These are phyloP conservation scores for Scaptomyza graminum DNA, from an alignment of 1,140 invertebrate species.

Conservation along the genomic window DNA sequence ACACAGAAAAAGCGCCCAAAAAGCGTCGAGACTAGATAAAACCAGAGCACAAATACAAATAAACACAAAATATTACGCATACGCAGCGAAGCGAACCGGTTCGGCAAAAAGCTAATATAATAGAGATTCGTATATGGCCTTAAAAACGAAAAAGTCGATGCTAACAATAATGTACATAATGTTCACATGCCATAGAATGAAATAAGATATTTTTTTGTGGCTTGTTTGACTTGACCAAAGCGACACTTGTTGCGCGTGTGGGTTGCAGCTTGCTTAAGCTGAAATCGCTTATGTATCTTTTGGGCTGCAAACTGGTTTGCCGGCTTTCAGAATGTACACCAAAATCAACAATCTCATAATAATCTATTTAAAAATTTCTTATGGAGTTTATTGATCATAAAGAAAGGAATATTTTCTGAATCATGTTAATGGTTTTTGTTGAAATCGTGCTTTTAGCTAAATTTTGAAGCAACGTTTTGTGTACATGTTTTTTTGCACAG, in stretches of 20 bases:
- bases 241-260: slow-evolving; percentile 70
- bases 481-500: slow-evolving; percentile 4
- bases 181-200: slow-evolving; percentile 31
- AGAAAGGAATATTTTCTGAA: slow-evolving; percentile 1
- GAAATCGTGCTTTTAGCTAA: background rate
- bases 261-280: slow-evolving; percentile 29
- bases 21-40: slow-evolving; percentile 52
- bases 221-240: slow-evolving; percentile 44
- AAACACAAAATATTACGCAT: slow-evolving; percentile 44
- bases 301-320: slow-evolving; percentile 23
- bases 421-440: too few relatives aligned
- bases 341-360: slow-evolving; percentile 16
- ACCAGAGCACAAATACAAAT: slow-evolving; percentile 46
- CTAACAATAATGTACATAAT: slow-evolving; percentile 32
- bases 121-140: slow-evolving; percentile 18
- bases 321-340: slow-evolving; percentile 33
- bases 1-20: slow-evolving; percentile 11
- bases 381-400: slow-evolving; percentile 19
- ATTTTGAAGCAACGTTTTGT: background rate
- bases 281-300: slow-evolving; percentile 17
- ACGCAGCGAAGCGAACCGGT: slow-evolving; percentile 46
- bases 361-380: slow-evolving; percentile 19
- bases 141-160: slow-evolving; percentile 14
- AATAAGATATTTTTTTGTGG: slow-evolving; percentile 62
- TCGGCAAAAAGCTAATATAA: slow-evolving; percentile 32